Evolutionary conservation across 2,888 invertebrate genomes (phyloP), one percentile per base, ranked within the genome.

Genomic region (Apomyelois bistriatella): DNA sequence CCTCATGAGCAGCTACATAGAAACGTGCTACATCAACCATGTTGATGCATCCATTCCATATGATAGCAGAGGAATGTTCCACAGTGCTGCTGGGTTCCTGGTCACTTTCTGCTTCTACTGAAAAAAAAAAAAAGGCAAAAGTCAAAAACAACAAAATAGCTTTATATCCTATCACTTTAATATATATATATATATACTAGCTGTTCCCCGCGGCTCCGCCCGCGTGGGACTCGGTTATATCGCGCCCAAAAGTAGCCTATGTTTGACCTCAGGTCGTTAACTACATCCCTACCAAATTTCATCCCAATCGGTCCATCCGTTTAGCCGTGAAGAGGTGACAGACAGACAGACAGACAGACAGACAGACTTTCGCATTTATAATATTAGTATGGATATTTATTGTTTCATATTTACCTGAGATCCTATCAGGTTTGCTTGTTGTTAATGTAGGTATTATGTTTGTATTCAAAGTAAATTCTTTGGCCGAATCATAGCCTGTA

Each of bases 21-120:
- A 98, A 97, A 65, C 96, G 94, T 0, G 97, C 95, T 0, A 98
- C 96, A 72, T 98, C 98, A 5, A 95, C 94, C 97, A 98, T 98
- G 69, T 94, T 95, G 6, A 98, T 94, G 60, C 93, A 94, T 1
- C 98, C 98, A 56, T 94, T 94, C 97, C 97, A 97, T 30, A 94
- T 91, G 0, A 92, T 91, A 0, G 90, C 86, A 0, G 84, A 76
- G 0, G 90, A 75, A 54, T 79, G 77, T 6, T 90, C 89, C 3
- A 96, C 95, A 5, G 96, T 96, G 40, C 96, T 96, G 53, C 93
- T 94, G 0, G 96, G 96, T 70, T 96, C 96, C 68, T 95, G 93
- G 70, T 96, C 96, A 66, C 93, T 93, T 66, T 94, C 93, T 55
- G 89, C 91, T 78, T 92, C 93, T 72, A 74, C 49, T 70, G 61